phyloP scores from a whole-genome alignment of 2,113 vertebrate species.

The Macroglossus sobrinus region DNA sequence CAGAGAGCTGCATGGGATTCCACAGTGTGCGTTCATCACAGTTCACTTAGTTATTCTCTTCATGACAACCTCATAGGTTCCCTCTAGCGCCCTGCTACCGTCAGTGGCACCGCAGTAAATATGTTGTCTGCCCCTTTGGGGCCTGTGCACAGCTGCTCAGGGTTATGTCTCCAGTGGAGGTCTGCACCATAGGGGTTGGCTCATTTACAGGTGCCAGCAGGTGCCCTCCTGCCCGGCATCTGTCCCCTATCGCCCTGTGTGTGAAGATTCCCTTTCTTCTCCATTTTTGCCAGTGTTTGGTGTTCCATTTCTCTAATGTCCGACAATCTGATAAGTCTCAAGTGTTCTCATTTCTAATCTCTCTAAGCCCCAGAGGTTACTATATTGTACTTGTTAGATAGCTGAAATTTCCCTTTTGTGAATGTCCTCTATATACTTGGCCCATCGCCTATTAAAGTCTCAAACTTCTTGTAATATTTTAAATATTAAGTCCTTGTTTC shows the following conservation, averaged over 20 bases:
- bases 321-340: not conserved
- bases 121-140: not conserved
- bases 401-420: not conserved
- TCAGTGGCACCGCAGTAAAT: not conserved
- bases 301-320: not conserved
- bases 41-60: not conserved
- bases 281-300: not conserved
- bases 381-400: not conserved
- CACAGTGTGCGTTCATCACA: not conserved
- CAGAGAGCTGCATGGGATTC: not conserved
- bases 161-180: not conserved
- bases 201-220: not conserved
- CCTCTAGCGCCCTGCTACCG: not conserved
- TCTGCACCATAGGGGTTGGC: not conserved
- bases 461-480: not conserved
- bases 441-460: not conserved
- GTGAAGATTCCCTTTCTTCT: not conserved
- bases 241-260: not conserved
- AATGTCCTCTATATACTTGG: not conserved
- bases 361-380: not conserved
- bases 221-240: not conserved
- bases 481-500: not conserved
- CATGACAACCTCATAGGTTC: not conserved
- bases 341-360: not conserved
- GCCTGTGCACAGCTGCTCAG: not conserved